Evolutionary conservation across 2,888 invertebrate species (phyloP), one percentile per base, ranked within the genome.

Genomic region (Lepidocyrtinus sp.): DNA sequence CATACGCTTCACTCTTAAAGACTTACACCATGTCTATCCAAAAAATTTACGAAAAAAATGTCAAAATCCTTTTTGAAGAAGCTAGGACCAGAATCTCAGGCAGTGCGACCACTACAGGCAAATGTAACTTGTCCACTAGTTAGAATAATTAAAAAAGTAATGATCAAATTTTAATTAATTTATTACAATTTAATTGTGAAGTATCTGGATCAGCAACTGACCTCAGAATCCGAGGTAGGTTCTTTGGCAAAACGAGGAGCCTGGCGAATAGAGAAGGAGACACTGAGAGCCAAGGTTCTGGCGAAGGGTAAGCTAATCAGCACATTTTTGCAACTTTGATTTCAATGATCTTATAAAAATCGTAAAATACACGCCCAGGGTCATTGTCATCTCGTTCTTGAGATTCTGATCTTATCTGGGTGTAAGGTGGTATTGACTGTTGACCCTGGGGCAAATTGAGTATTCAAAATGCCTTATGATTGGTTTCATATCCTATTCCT

Each of bases 11-110:
- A 59, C 91, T 98, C 17, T 92, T 93, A 67, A 94, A 93, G 89
- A 95, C 90, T 61, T 97, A 98, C 89, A 94, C 94, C 45, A 91
- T 92, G 84, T 94, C 95, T 67, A 91, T 97, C 88, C 93, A 95
- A 87, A 96, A 96, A 90, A 91, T 96, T 77, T 96, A 97, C 89
- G 96, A 96, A 88, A 92, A 95, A 86, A 96, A 96, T 90, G 91
- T 96, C 76, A 92, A 92, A 85, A 91, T 91, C 75, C 93, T 96
- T 87, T 93, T 95, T 89, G 95, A 95, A 85, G 91, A 91, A 86
- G 95, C 95, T 19, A 92, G 92, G 87, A 91, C 91, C 82, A 90
- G 89, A 45, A 88, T 90, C 25, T 89, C 89, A 61, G 88, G 88
- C n/a, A 77, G 68, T 65, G 68, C 74, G 9, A 69, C 75, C 2